A percentile compares a stretch with the other conserved stretches of the same genome.
These are phyloP conservation scores for Tamias sibiricus DNA, from an alignment of 2,113 vertebrate species.

Conservation along the genomic window DNA sequence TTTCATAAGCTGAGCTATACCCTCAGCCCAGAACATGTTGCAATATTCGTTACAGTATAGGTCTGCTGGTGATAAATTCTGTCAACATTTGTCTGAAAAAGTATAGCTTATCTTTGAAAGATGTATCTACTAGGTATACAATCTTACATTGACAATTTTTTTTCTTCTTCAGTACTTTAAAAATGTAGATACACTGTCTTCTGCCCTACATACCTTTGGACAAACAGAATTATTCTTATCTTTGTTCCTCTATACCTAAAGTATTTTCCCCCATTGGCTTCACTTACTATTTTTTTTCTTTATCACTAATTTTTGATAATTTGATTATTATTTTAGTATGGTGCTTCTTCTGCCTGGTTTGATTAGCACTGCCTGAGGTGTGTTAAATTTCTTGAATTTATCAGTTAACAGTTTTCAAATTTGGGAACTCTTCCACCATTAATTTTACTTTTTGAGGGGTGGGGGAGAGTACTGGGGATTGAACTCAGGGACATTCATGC, in stretches of 20 bases:
- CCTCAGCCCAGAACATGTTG: not conserved
- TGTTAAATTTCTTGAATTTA: not conserved
- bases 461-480: too few species aligned
- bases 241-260: not conserved
- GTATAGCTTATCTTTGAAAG: not conserved
- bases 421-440: not conserved
- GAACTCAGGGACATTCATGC: too few species aligned
- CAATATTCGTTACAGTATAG: not conserved
- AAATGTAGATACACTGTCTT: not conserved
- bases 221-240: not conserved
- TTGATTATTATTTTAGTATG: slow-evolving; percentile 4
- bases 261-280: not conserved
- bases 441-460: too few species aligned
- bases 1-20: not conserved
- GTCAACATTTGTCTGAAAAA: not conserved
- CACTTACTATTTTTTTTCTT: slow-evolving; percentile 10
- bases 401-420: slow-evolving; percentile 12
- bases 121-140: not conserved
- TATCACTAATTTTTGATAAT: slow-evolving; percentile 18
- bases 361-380: not conserved
- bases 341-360: slow-evolving; percentile 11
- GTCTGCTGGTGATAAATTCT: not conserved
- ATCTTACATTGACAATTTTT: not conserved
- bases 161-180: not conserved
- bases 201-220: not conserved